These are phyloP conservation scores for Miltochrista miniata DNA, from an alignment of 2,888 invertebrate genomes.

Conservation along the genomic window DNA sequence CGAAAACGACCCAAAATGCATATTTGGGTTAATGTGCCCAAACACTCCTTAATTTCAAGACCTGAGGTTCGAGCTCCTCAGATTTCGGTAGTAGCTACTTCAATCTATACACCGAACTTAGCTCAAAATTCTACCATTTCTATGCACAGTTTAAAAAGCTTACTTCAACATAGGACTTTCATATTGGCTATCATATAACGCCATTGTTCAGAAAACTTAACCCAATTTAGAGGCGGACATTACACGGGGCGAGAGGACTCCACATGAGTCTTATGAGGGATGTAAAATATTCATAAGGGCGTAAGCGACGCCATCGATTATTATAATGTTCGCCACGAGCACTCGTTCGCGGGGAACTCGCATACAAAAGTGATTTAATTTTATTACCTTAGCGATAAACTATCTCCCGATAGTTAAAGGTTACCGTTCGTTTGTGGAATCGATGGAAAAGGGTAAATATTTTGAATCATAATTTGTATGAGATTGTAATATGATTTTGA, in stretches of 20 bases:
- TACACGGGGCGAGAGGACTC: conserved; percentile 27
- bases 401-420: not conserved
- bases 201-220: conserved; percentile 7
- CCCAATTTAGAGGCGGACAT: conserved; percentile 49
- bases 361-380: conserved; percentile 30
- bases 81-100: too few species aligned
- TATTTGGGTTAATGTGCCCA: too few species aligned
- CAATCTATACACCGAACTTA: too few species aligned
- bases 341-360: conserved; percentile 37
- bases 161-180: too few species aligned
- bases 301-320: conserved; percentile 66
- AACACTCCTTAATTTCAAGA: too few species aligned
- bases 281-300: conserved; percentile 62
- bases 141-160: too few species aligned
- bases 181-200: not conserved
- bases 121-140: too few species aligned
- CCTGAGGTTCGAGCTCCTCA: too few species aligned
- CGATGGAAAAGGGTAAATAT: too few species aligned
- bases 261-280: conserved; percentile 40
- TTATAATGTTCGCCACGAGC: conserved; percentile 50
- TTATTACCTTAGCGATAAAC: conserved; percentile 6
- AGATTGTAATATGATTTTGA: too few species aligned
- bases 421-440: not conserved
- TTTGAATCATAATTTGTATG: too few species aligned
- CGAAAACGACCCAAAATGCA: too few species aligned